These are phyloP conservation scores for Bucco capensis DNA, from an alignment of 2,113 vertebrate genomes.

Conservation along the genomic window DNA sequence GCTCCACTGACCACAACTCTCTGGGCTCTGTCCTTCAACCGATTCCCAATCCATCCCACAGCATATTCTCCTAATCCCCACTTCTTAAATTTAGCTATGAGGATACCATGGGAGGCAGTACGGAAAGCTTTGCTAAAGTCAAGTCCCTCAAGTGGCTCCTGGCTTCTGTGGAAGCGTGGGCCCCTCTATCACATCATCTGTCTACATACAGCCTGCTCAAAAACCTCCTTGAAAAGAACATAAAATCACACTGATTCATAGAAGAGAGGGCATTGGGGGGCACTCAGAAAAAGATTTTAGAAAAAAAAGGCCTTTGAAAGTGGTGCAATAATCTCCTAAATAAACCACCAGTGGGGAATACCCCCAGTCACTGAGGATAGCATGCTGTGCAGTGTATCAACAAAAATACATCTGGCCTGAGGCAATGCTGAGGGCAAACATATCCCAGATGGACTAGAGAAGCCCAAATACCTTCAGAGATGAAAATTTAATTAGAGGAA, in stretches of 20 bases:
- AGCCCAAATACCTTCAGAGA: constrained; percentile 64
- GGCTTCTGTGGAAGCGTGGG: background rate
- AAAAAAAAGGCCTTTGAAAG: constrained; percentile 52
- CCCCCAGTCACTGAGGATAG: constrained; percentile 21
- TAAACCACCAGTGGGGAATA: constrained; percentile 62
- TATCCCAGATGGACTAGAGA: constrained; percentile 57
- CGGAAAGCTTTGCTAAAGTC: too few relatives aligned
- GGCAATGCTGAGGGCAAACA: constrained; percentile 71
- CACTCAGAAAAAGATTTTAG: background rate
- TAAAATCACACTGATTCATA: background rate
- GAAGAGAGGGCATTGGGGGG: background rate
- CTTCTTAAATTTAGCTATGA: too few relatives aligned
- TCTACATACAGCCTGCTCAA: background rate
- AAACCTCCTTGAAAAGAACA: background rate
- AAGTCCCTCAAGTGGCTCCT: background rate
- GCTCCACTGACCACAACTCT: too few relatives aligned
- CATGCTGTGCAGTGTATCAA: constrained; percentile 49
- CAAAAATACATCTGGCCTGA: constrained; percentile 71
- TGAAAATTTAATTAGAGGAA: constrained; percentile 74
- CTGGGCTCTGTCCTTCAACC: too few relatives aligned
- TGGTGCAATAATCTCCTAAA: constrained; percentile 52
- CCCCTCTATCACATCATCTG: background rate
- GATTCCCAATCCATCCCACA: too few relatives aligned
- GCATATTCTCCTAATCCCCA: too few relatives aligned
- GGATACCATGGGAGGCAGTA: too few relatives aligned